Percentiles rank a stretch among this genome's conserved stretches.
Conservation (phyloP, 2,113 vertebrate species). For the Crypturellus undulatus region DNA sequence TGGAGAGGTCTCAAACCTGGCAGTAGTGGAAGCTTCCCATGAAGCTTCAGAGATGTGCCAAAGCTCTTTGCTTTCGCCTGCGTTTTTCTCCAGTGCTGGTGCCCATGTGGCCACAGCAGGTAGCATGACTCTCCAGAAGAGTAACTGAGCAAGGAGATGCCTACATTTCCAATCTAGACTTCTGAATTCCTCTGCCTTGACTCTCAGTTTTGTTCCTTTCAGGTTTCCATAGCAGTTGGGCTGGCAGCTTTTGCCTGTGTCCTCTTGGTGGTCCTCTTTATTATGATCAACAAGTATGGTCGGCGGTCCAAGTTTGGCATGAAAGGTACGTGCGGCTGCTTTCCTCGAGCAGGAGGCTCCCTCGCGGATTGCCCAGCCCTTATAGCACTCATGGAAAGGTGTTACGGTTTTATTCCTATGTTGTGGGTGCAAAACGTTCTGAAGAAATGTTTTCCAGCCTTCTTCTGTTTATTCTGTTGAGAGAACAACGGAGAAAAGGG, state of each 20-base stretch:
- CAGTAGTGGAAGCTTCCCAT: not conserved
- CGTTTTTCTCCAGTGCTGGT: not conserved
- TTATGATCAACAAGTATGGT: conserved; percentile 99
- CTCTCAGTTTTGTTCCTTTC: not conserved
- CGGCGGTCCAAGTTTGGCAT: conserved; percentile 96
- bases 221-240: conserved; percentile 96
- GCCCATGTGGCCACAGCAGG: not conserved
- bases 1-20: not conserved
- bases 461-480: not conserved
- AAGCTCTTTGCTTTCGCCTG: not conserved
- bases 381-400: not conserved
- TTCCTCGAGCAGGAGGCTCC: not conserved
- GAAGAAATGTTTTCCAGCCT: not conserved
- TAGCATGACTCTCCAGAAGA: not conserved
- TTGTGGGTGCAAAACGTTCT: not conserved
- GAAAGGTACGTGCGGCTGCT: conserved; percentile 87
- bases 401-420: not conserved
- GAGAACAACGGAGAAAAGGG: accelerated
- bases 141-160: not conserved
- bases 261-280: conserved; percentile 92
- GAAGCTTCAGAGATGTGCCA: not conserved
- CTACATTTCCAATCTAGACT: not conserved
- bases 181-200: not conserved
- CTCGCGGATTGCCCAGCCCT: conserved; percentile 30
- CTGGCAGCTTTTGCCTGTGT: conserved; percentile 96